Conservation (phyloP, 2,797 vertebrate species). For the Phoxinus dragarum region DNA sequence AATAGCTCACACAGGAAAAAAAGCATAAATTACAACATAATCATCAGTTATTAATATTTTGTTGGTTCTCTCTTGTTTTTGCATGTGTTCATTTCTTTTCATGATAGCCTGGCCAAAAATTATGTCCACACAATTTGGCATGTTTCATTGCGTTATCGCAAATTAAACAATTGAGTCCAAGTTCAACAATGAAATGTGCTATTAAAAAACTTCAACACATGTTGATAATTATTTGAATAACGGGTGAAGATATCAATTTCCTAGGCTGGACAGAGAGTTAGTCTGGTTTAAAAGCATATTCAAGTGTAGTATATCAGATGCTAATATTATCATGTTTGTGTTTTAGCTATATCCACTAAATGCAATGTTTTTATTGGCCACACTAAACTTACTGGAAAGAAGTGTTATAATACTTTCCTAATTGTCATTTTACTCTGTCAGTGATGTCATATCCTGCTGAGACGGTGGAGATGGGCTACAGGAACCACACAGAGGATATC, state of each 20-base stretch:
- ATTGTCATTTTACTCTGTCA: slow-evolving; percentile 61
- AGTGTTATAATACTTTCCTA: not conserved
- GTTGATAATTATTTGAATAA: not conserved
- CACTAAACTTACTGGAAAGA: not conserved
- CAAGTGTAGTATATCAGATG: not conserved
- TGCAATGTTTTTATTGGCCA: not conserved
- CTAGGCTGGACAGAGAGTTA: not conserved
- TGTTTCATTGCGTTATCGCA: not conserved
- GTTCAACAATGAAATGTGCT: not conserved
- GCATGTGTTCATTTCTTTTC: not conserved
- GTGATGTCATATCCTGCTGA: slow-evolving; percentile 99
- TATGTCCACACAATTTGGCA: not conserved
- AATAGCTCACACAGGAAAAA: not conserved
- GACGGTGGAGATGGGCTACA: slow-evolving; percentile 91
- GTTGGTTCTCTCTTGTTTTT: not conserved
- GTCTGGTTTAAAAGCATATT: not conserved
- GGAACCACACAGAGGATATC: slow-evolving; percentile 98
- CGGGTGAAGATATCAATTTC: not conserved
- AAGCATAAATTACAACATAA: not conserved
- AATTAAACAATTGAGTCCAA: not conserved
- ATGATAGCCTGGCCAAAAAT: not conserved
- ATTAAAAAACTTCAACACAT: not conserved
- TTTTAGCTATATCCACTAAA: not conserved
- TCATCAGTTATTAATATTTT: not conserved
- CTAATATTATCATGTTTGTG: not conserved